Base-by-base conservation (phyloP, 1,140 invertebrate species). In the Drosophila rhopaloa region DNA sequence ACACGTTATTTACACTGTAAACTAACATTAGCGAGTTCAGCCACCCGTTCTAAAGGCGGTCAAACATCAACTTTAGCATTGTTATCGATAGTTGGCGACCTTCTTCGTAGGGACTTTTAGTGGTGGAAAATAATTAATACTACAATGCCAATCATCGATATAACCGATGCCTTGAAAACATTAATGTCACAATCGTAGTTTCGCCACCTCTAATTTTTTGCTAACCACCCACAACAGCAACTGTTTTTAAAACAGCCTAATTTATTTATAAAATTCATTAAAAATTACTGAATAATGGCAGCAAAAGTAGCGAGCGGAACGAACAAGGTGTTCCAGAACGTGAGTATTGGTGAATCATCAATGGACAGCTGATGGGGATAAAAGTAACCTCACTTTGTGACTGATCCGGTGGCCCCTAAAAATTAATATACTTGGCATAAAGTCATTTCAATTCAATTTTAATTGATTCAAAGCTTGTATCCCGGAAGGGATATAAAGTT, bases 251-350 rank as follows among this genome's bases (percentile, higher is more conserved):
- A 85, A 74, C 40, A 47, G 29, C 43, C 29, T 54, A 61, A 79
- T 65, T 68, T 68, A 76, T 82, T 76, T 41, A 43, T 71, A 55
- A 68, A 88, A 67, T 2, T n/a, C 1, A 67, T 14, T n/a, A 35
- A 9, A 76, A 82, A 60, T 40, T 11, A 14, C 19, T 8, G 6
- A 40, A 67, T 61, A 77, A 91, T 91, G 90, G 90, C 86, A 47
- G 81, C 90, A n/a, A 91, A 91, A 76, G 90, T 91, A 41, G 79
- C 90, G 32, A 78, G 68, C 50, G 61, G 7, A 10, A 74, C 81
- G n/a, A 91, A 88, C 65, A 91, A 91, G 53, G 90, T 91, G 29
- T 91, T 91, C 47, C 90, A 91, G 46, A 84, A 76, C 48, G 90
- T 91, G 76, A 89, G 78, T 81, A 11, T 2, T 35, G 1, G 2